These are phyloP conservation scores for Dichetophora obliterata DNA, from an alignment of 2,888 invertebrate genomes.

Conservation along the genomic window DNA sequence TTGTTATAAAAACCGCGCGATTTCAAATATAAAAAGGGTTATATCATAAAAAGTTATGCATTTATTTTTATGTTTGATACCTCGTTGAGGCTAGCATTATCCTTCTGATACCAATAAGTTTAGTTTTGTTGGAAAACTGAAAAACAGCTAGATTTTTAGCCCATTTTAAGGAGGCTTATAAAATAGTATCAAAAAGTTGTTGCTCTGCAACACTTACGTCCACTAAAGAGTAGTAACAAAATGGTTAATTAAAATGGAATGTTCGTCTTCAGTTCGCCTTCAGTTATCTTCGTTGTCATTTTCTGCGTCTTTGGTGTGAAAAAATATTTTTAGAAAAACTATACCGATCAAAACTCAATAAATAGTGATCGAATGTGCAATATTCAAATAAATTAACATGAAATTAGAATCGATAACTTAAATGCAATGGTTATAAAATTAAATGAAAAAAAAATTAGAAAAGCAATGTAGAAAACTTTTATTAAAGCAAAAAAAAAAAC, in stretches of 20 bases:
- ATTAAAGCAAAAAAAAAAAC: background rate
- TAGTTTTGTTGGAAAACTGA: too few relatives aligned
- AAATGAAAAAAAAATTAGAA: background rate
- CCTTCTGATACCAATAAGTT: too few relatives aligned
- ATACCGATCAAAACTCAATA: background rate
- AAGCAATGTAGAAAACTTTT: background rate
- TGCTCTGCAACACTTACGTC: slow-evolving; percentile 8
- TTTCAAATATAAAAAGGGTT: too few relatives aligned
- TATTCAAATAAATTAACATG: background rate
- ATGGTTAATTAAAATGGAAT: slow-evolving; percentile 5
- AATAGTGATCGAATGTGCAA: background rate
- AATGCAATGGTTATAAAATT: background rate
- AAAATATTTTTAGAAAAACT: slow-evolving; percentile 26
- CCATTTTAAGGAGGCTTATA: too few relatives aligned
- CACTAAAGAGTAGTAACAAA: background rate
- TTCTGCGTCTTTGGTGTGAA: slow-evolving; percentile 39
- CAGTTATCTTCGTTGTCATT: slow-evolving; percentile 31
- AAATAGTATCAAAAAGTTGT: too few relatives aligned
- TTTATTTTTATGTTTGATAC: too few relatives aligned
- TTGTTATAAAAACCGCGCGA: too few relatives aligned
- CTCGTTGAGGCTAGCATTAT: too few relatives aligned
- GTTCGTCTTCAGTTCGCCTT: slow-evolving; percentile 24
- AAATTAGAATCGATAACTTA: background rate
- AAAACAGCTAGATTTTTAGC: too few relatives aligned
- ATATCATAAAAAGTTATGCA: too few relatives aligned